A percentile compares a stretch with the other conserved stretches of the same genome.
Conservation (phyloP, 2,888 invertebrate species). For the Ophion ellenae region DNA sequence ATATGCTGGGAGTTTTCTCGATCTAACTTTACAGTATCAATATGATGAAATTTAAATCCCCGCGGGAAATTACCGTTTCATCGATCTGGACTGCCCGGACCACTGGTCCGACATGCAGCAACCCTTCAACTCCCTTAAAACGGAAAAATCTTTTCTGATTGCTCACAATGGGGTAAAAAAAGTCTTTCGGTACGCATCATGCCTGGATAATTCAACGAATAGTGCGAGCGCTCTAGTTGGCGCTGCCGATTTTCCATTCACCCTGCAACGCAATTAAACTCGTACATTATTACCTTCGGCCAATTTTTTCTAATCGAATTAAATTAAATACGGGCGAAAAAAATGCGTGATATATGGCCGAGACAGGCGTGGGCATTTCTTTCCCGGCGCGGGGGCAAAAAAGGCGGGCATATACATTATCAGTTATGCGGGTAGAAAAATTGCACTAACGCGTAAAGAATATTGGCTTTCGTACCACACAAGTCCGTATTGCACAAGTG, state of each 20-base stretch:
- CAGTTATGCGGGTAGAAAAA: neutral
- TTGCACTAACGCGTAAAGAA: neutral
- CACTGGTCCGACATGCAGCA: slow-evolving; percentile 22
- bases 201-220: slow-evolving; percentile 26
- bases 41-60: slow-evolving; percentile 52
- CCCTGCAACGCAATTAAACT: slow-evolving; percentile 20
- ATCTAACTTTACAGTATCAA: slow-evolving; percentile 49
- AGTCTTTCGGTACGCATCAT: slow-evolving; percentile 8
- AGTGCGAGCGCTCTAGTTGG: neutral
- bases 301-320: neutral
- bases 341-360: neutral
- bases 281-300: neutral
- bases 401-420: neutral
- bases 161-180: slow-evolving; percentile 32
- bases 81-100: slow-evolving; percentile 25
- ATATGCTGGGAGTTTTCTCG: slow-evolving; percentile 27
- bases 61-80: slow-evolving; percentile 60
- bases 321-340: slow-evolving; percentile 16
- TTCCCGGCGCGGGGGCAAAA: neutral
- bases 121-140: slow-evolving; percentile 48
- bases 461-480: neutral
- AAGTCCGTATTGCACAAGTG: neutral
- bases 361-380: neutral
- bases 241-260: neutral
- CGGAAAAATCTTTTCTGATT: slow-evolving; percentile 14